Evolutionary conservation across 2,888 invertebrate genomes (phyloP), one percentile per base, ranked within the genome.

Genomic region (Coelogynopora nodosa): DNA sequence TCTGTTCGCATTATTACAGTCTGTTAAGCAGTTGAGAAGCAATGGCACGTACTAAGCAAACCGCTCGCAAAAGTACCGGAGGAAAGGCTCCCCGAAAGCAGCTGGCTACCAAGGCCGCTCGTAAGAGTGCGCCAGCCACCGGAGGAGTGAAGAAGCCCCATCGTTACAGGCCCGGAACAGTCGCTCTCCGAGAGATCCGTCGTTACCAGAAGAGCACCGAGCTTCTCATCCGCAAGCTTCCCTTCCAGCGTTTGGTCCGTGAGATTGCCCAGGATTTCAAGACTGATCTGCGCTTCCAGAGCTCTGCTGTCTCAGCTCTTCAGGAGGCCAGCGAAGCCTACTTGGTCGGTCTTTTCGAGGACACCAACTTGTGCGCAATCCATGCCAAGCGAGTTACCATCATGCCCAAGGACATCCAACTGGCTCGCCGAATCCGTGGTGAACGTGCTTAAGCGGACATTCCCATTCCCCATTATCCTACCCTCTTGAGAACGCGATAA

Each of bases 1-100:
- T 49, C 49, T 49, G 49, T 49, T 49, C 49, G 49, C 49, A 49
- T 49, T 13, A 13, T 49, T 49, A 5, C 18, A 49, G 49, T 5
- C 18, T 49, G 18, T 5, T 49, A 5, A 49, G 49, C 49, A 49
- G 49, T 49, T 49, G 18, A 18, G 18, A 18, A 49, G 18, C 10
- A 49, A 97, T 97, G 97, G 97, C 97, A 89, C 96, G 97, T 95
- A 97, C 97, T 31, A 97, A 97, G 94, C 97, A 97, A 93, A 97
- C 97, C 86, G 97, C 97, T 86, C 96, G 97, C 94, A 97, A 97
- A 93, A 96, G 96, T 0, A 97, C 97, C 87, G 97, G 97, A 94
- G 97, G 97, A 90, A 97, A 97, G 94, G 97, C 97, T 90, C 97
- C 97, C 88, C 95, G 97, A 90, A 97, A 97, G 93, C 97, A 97